Percentiles rank a stretch among this genome's conserved stretches.
Evolutionary conservation across 2,888 invertebrate species (phyloP).

Genomic region (Zelleria hepariella): DNA sequence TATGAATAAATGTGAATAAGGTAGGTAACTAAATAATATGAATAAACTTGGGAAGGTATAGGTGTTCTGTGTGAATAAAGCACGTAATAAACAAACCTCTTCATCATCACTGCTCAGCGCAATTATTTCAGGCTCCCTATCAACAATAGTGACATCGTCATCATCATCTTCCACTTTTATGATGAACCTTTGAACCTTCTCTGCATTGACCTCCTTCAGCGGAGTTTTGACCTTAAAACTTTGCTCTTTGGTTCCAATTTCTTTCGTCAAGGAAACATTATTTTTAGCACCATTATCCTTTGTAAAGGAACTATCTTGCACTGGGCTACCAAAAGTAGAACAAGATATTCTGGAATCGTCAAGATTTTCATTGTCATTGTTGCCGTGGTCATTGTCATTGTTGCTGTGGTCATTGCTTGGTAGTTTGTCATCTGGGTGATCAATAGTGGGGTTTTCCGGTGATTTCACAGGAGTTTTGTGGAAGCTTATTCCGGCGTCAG

Average conservation of each 20-base stretch:
- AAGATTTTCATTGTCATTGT: constrained; percentile 5
- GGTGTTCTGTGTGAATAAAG: background rate
- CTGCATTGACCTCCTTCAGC: background rate
- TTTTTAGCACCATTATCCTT: background rate
- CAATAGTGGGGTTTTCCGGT: constrained; percentile 12
- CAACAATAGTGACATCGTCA: constrained; percentile 55
- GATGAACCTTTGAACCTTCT: background rate
- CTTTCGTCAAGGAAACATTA: background rate
- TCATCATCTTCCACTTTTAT: constrained; percentile 22
- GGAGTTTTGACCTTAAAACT: background rate
- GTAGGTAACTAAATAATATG: too few species aligned
- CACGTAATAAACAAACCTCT: constrained; percentile 30
- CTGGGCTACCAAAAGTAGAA: constrained; percentile 48
- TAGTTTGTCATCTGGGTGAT: background rate
- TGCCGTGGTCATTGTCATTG: background rate
- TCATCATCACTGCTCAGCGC: constrained; percentile 60
- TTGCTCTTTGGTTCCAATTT: background rate
- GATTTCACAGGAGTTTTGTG: constrained; percentile 19
- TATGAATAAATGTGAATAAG: too few species aligned
- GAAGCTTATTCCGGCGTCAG: constrained; percentile 16
- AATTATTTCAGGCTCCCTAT: constrained; percentile 47
- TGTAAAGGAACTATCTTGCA: constrained; percentile 32
- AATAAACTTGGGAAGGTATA: background rate
- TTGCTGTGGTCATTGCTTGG: background rate
- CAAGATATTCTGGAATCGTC: constrained; percentile 34